phyloP scores from a whole-genome alignment of 2,113 vertebrate species.

The Dinomys branickii region DNA sequence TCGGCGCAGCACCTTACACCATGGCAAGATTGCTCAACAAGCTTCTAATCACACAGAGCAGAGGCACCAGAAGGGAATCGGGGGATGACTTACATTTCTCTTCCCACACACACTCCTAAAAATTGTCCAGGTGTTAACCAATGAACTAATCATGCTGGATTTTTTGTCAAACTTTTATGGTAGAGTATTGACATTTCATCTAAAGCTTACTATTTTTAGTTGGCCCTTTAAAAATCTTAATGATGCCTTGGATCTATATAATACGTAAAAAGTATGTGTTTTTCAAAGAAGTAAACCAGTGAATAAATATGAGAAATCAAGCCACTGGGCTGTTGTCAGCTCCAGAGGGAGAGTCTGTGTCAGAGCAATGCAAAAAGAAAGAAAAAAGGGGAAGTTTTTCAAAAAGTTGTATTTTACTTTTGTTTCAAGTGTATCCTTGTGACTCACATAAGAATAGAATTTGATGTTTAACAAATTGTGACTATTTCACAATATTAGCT shows the following conservation, averaged over 20 bases:
- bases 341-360: neutral
- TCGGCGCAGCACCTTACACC: neutral
- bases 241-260: neutral
- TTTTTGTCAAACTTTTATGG: neutral
- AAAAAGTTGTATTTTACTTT: neutral
- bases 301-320: slow-evolving; percentile 9
- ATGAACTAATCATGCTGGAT: neutral
- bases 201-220: neutral
- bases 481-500: neutral
- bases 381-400: neutral
- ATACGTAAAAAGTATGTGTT: neutral
- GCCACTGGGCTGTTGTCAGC: neutral
- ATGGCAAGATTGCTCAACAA: neutral
- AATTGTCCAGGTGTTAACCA: neutral
- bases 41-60: neutral
- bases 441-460: neutral
- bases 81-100: neutral
- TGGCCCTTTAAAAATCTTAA: neutral
- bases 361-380: neutral
- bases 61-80: neutral
- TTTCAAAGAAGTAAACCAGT: slow-evolving; percentile 19
- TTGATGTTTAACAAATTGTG: neutral
- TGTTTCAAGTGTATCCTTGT: neutral
- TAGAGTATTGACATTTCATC: neutral
- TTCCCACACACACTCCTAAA: neutral